Evolutionary conservation across 2,113 vertebrate species (phyloP).

Genomic region (Macroglossus sobrinus): DNA sequence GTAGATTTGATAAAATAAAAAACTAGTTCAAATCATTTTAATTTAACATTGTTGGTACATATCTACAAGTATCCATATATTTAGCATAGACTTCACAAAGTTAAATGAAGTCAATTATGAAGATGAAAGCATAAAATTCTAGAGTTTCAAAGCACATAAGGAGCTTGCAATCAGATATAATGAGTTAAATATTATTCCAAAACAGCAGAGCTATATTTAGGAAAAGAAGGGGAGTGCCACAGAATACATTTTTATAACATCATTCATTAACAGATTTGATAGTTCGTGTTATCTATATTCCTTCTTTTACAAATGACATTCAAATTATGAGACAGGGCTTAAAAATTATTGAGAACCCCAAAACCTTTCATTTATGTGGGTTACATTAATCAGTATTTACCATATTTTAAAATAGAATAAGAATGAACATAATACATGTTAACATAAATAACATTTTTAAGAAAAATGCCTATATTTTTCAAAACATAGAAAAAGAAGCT

Average conservation of each 20-base stretch:
- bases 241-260: neutral
- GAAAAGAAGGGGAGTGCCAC: neutral
- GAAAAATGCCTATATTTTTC: neutral
- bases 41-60: neutral
- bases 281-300: neutral
- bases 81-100: neutral
- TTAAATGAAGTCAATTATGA: neutral
- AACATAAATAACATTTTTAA: neutral
- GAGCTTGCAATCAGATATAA: neutral
- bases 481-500: neutral
- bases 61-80: neutral
- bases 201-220: neutral
- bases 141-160: neutral
- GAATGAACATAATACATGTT: neutral
- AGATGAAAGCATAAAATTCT: neutral
- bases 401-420: neutral
- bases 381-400: neutral
- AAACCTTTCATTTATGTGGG: neutral
- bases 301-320: neutral
- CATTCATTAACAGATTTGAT: neutral
- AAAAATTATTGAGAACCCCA: neutral
- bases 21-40: neutral
- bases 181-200: slow-evolving; percentile 27
- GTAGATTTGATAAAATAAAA: neutral
- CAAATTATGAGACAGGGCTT: neutral